A percentile compares a stretch with the other conserved stretches of the same genome.
Conservation (phyloP, 2,888 invertebrate genomes). For the Poecilus cupreus region DNA sequence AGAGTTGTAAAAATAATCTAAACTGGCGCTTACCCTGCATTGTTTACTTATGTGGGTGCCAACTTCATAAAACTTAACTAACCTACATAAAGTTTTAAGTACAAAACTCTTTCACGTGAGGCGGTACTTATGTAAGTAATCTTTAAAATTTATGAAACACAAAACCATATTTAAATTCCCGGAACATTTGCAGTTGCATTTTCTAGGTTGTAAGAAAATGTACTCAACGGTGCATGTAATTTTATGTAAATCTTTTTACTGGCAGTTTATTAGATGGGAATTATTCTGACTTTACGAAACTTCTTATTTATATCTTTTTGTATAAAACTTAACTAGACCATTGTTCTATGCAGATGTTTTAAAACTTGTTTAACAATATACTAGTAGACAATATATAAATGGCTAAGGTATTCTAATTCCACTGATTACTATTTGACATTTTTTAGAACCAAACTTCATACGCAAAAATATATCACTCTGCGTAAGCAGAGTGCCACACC, state of each 20-base stretch:
- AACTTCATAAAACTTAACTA: not conserved
- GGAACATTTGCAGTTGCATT: not conserved
- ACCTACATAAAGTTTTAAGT: constrained; percentile 20
- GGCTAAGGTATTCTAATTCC: too few relatives aligned
- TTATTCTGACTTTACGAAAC: too few relatives aligned
- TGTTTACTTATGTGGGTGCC: not conserved
- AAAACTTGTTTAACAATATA: too few relatives aligned
- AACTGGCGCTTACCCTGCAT: not conserved
- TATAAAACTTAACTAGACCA: too few relatives aligned
- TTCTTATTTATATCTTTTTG: too few relatives aligned
- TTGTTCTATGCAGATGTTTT: not conserved
- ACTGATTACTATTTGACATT: too few relatives aligned
- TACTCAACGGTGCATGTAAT: not conserved
- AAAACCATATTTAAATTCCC: not conserved
- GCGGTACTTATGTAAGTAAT: not conserved
- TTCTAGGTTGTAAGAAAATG: not conserved
- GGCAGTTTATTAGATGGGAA: not conserved
- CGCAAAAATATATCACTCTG: too few relatives aligned
- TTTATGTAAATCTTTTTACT: not conserved
- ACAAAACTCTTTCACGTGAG: not conserved
- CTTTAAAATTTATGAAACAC: constrained; percentile 16
- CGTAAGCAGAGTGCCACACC: too few relatives aligned
- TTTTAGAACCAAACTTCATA: too few relatives aligned
- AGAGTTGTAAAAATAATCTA: not conserved
- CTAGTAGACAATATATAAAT: too few relatives aligned